Percentiles rank a stretch among this genome's conserved stretches.
Conservation (phyloP, 1,140 invertebrate genomes). For the Drosophila sproati region DNA sequence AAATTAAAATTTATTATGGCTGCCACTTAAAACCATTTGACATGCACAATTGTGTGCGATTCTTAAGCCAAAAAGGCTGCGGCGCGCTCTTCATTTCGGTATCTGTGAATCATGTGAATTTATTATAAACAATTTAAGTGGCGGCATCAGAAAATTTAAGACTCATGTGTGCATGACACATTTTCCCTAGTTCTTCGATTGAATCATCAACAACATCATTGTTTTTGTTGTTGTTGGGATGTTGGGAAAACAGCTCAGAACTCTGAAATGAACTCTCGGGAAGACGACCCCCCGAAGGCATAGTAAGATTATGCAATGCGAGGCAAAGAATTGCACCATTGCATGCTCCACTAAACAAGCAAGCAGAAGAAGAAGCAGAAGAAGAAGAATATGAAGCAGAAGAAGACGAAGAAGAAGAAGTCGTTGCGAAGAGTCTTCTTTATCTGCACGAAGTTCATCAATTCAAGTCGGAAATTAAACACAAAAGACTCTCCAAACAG, state of each 20-base stretch:
- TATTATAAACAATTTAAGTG: constrained; percentile 71
- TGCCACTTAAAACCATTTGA: constrained; percentile 70
- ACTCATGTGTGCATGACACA: constrained; percentile 64
- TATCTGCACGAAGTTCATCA: constrained; percentile 79
- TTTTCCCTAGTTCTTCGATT: constrained; percentile 58
- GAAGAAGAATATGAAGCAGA: no score
- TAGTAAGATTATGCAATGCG: constrained; percentile 58
- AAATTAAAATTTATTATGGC: constrained; percentile 75
- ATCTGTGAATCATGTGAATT: constrained; percentile 66
- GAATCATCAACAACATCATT: constrained; percentile 54
- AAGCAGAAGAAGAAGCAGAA: neutral
- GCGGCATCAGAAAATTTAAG: constrained; percentile 40
- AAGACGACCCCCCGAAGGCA: constrained; percentile 16
- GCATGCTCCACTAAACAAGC: constrained; percentile 68
- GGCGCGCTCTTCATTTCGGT: constrained; percentile 9
- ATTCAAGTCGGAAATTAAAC: constrained; percentile 74
- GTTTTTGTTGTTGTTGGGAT: neutral
- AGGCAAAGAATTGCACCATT: constrained; percentile 60
- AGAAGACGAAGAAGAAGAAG: neutral
- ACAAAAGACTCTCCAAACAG: constrained; percentile 49
- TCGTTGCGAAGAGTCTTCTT: constrained; percentile 18
- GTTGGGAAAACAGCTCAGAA: constrained; percentile 17
- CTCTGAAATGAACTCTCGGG: neutral
- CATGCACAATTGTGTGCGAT: constrained; percentile 58
- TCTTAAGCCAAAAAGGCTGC: constrained; percentile 14